These are phyloP conservation scores for Leucania comma DNA, from an alignment of 2,888 invertebrate species.

Conservation along the genomic window DNA sequence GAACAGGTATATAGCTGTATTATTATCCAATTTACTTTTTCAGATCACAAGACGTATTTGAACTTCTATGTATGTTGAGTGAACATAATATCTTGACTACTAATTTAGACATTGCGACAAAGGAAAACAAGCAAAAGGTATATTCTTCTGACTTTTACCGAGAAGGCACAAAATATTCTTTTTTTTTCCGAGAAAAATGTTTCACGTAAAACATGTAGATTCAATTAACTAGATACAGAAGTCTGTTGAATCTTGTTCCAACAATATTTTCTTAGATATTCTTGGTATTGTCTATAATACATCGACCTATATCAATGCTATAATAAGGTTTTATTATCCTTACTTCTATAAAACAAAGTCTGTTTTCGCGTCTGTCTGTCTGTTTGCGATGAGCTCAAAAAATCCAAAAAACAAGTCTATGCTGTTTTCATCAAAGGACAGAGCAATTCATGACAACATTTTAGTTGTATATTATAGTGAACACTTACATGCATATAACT, in stretches of 20 bases:
- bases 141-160: slow-evolving; percentile 18
- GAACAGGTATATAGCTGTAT: background rate
- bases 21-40: slow-evolving; percentile 11
- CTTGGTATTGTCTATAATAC: background rate
- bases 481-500: no score
- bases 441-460: no score
- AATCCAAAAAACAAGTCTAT: no score
- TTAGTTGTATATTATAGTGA: no score
- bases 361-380: no score
- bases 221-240: background rate
- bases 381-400: no score
- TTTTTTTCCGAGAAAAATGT: background rate
- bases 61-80: slow-evolving; percentile 76
- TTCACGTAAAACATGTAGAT: background rate
- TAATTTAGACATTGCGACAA: slow-evolving; percentile 78
- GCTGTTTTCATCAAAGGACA: no score
- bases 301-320: no score
- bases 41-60: slow-evolving; percentile 78
- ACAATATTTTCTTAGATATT: background rate
- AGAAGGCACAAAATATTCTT: background rate
- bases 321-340: no score
- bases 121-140: slow-evolving; percentile 80
- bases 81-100: slow-evolving; percentile 79
- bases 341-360: no score
- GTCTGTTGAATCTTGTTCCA: background rate